A percentile compares a stretch with the other conserved stretches of the same genome.
phyloP scores from a whole-genome alignment of 1,140 invertebrate species.

The Hylaeus volcanicus region DNA sequence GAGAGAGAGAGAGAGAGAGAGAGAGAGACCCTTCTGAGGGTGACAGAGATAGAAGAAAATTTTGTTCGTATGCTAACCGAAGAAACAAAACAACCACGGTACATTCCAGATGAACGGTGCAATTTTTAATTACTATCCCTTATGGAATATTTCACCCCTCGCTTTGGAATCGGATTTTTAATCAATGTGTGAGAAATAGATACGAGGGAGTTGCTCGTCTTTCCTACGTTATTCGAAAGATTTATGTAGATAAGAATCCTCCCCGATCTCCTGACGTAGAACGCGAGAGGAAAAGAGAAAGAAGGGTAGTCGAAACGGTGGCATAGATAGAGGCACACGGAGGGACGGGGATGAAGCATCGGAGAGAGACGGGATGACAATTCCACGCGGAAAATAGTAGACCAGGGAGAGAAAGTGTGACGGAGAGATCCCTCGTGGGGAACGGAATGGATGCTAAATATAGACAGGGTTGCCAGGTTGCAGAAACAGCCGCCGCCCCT shows the following conservation, averaged over 20 bases:
- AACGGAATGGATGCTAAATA: slow-evolving; percentile 78
- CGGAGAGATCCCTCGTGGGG: slow-evolving; percentile 39
- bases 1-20: slow-evolving; percentile 2
- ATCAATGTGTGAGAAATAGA: too few species aligned
- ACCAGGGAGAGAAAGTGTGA: slow-evolving; percentile 44
- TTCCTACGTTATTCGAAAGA: too few species aligned
- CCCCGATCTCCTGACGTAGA: background rate
- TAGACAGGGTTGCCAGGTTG: slow-evolving; percentile 81
- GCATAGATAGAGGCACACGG: slow-evolving; percentile 9
- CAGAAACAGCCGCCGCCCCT: slow-evolving; percentile 80
- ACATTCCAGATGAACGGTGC: too few species aligned
- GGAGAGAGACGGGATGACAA: slow-evolving; percentile 23
- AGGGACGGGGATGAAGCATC: background rate
- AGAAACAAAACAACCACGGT: too few species aligned
- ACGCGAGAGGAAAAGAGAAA: background rate
- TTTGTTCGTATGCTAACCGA: too few species aligned
- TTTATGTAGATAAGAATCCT: too few species aligned
- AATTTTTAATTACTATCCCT: too few species aligned
- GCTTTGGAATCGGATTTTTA: too few species aligned
- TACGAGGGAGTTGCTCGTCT: too few species aligned
- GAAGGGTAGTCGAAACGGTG: background rate
- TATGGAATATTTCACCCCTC: too few species aligned
- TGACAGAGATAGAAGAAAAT: too few species aligned
- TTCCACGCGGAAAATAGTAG: slow-evolving; percentile 23
- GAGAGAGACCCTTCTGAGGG: background rate